Conservation (phyloP, 1,140 invertebrate genomes). For the Streblospio benedicti region DNA sequence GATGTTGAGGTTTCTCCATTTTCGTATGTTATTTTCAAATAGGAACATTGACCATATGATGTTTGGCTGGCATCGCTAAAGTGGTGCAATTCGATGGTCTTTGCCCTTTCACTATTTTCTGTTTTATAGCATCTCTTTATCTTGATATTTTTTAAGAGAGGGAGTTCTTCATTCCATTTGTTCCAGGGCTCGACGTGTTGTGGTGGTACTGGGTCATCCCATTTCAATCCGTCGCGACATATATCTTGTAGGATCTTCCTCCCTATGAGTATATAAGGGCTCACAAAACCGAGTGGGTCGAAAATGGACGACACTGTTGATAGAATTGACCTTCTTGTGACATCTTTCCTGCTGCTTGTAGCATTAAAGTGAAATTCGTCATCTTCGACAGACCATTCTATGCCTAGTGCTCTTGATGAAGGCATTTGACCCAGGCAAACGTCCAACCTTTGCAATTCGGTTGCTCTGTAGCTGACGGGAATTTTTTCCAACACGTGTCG, state of each 20-base stretch:
- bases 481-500: slow-evolving; percentile 7
- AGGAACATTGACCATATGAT: slow-evolving; percentile 16
- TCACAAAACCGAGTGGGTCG: slow-evolving; percentile 26
- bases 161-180: slow-evolving; percentile 3
- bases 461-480: neutral
- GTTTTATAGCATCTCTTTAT: neutral
- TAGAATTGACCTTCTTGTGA: slow-evolving; percentile 20
- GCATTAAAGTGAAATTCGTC: slow-evolving; percentile 23
- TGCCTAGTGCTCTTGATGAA: slow-evolving; percentile 21
- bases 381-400: slow-evolving; percentile 25
- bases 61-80: slow-evolving; percentile 16
- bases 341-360: slow-evolving; percentile 13
- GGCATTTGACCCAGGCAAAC: slow-evolving; percentile 25
- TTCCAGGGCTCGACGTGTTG: neutral
- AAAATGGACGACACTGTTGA: slow-evolving; percentile 23
- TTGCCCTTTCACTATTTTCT: neutral
- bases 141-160: neutral
- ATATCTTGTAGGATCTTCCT: slow-evolving; percentile 18
- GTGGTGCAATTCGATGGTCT: slow-evolving; percentile 10
- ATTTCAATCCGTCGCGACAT: neutral
- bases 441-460: no score
- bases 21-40: slow-evolving; percentile 1
- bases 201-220: neutral
- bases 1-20: neutral
- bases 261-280: slow-evolving; percentile 20